Base-by-base conservation (phyloP, 2,113 vertebrate species). In the Orycteropus afer region DNA sequence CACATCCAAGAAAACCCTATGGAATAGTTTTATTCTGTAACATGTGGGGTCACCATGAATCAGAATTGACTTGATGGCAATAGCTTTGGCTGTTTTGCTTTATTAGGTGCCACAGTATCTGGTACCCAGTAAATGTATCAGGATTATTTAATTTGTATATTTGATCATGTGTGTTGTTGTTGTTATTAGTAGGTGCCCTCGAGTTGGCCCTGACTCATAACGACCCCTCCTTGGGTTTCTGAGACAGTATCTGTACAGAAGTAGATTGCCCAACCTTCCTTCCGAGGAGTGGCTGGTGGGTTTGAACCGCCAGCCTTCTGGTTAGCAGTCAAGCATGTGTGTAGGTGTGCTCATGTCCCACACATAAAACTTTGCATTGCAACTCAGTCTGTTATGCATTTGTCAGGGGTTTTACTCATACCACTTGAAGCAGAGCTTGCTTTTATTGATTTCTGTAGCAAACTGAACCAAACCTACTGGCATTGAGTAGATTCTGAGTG, bases 341-440 rank as follows among this genome's bases (percentile, higher is more conserved):
- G 11, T 49, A 5, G 13, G 25, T 42, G 20, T 8, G 2, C 0
- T 0, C 1, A 10, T 1, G 7, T 17, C 13, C 2, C 0, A 0
- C 55, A 25, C 45, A 0, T 57, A 17, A 61, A 84, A 57, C 37
- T 32, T 42, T 49, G 4, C 53, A 20, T 67, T 34, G 34, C 1
- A 34, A 45, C 6, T 86, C 49, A 37, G 5, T 45, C 40, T 34
- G 42, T n/a, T n/a, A 4, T 17, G 53, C 67, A 18, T 47, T 47
- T 55, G 37, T 65, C 12, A 17, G 40, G 79, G 86, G 1, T 53
- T 61, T 89, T 84, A 22, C 18, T 65, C 61, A 65, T n/a, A 40
- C 15, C 14, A 0, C 37, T 42, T 74, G 34, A 63, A 76, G 71
- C n/a, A 65, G 78, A 71, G 61, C 61, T 92, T 88, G 45, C 10